A percentile compares a stretch with the other conserved stretches of the same genome.
Evolutionary conservation across 2,888 invertebrate species (phyloP).

Genomic region (Dilophus febrilis): DNA sequence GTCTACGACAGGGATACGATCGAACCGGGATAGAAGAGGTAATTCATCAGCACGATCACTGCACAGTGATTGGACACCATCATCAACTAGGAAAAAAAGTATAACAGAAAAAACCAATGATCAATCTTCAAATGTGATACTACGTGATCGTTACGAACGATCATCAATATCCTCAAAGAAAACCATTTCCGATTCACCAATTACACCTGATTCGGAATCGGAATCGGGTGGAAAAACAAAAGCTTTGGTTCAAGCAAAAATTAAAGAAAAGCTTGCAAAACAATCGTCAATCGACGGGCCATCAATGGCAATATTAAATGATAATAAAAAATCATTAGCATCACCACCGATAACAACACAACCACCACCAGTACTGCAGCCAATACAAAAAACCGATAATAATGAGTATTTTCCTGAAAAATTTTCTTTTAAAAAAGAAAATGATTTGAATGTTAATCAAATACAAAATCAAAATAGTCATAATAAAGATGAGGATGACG

Average conservation of each 20-base stretch:
- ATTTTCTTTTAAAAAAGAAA: background rate
- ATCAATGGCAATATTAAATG: slow-evolving; percentile 6
- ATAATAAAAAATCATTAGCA: slow-evolving; percentile 3
- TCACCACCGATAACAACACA: background rate
- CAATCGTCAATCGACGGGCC: slow-evolving; percentile 12
- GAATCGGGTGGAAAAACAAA: slow-evolving; percentile 13
- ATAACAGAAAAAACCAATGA: too few relatives aligned
- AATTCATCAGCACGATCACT: slow-evolving; percentile 20
- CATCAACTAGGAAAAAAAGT: slow-evolving; percentile 17
- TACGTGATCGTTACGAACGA: background rate
- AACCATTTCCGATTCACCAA: slow-evolving; percentile 10
- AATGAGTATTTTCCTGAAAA: background rate
- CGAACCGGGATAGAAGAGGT: slow-evolving; percentile 13
- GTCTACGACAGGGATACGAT: slow-evolving; percentile 12
- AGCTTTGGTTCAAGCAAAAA: slow-evolving; percentile 29
- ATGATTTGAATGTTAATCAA: background rate
- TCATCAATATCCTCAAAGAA: background rate
- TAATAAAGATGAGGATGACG: background rate
- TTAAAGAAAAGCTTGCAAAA: slow-evolving; percentile 23
- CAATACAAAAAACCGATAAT: background rate
- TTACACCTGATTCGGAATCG: slow-evolving; percentile 22
- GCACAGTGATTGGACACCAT: slow-evolving; percentile 23
- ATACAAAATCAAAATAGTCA: background rate
- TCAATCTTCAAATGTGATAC: too few relatives aligned
- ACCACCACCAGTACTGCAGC: background rate